phyloP scores from a whole-genome alignment of 1,140 invertebrate genomes.

The Panagrolaimus sp. region DNA sequence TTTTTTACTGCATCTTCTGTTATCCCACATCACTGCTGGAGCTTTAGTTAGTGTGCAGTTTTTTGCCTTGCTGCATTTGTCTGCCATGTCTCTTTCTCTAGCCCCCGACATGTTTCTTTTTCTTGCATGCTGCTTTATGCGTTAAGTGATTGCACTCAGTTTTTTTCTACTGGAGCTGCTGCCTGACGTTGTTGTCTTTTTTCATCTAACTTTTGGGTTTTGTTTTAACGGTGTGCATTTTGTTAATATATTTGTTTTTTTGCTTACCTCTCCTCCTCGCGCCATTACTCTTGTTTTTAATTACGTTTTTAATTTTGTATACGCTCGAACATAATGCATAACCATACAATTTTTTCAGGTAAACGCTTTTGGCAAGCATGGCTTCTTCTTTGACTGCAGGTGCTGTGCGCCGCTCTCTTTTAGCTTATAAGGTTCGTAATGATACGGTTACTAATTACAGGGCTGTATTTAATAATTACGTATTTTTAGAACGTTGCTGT shows the following conservation, averaged over 20 bases:
- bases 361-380: constrained; percentile 4
- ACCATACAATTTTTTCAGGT: neutral
- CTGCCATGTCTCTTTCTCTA: constrained; percentile 8
- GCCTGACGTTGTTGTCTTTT: neutral
- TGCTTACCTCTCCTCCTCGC: neutral
- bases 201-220: constrained; percentile 8
- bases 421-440: neutral
- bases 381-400: constrained; percentile 3
- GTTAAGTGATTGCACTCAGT: neutral
- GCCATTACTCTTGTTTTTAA: neutral
- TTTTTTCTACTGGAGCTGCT: constrained; percentile 5
- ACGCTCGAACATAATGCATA: no score
- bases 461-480: no score
- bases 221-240: neutral
- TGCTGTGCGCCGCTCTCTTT: constrained; percentile 5
- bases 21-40: no score
- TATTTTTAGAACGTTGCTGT: constrained; percentile 1
- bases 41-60: neutral
- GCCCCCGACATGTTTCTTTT: neutral
- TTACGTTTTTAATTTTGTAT: no score
- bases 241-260: neutral
- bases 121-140: neutral
- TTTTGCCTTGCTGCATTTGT: constrained; percentile 3
- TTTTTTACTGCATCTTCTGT: no score
- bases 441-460: no score